Base-by-base conservation (phyloP, 2,888 invertebrate genomes). In the Hirtodrosophila confusa region DNA sequence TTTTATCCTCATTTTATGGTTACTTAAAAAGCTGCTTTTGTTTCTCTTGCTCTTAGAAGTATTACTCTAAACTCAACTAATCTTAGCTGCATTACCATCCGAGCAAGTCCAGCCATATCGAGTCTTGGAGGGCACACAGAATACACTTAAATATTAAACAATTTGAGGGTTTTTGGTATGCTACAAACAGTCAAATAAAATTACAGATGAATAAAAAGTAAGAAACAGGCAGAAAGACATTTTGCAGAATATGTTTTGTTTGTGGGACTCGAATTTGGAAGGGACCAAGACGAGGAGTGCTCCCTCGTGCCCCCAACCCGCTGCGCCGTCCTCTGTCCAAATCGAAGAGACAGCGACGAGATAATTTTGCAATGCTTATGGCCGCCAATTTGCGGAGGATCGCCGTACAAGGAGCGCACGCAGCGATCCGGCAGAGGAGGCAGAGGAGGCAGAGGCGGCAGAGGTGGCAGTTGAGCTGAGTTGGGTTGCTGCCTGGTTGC, bases 341-440 rank as follows among this genome's bases (percentile, higher is more conserved):
- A 63, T 67, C 69, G 80, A 70, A 65, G 66, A 75, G 86, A 83
- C 83, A 86, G 86, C 82, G 83, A 84, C 86, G 79, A 84, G 86
- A 84, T 86, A 84, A 84, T 84, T 84, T 84, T 79, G 85, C 86
- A 84, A 84, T 84, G 84, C 84, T 84, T 86, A 83, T 83, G 82
- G 82, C 82, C 86, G 80, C 82, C 82, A 83, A 83, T 83, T 83
- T 83, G 86, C 86, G 82, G 80, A 80, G 68, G 86, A 83, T 73
- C 76, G 58, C 78, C 82, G 65, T 78, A 83, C 77, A 83, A 80
- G 83, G 84, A 80, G 79, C 80, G 69, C 86, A 80, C 68, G 84
- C 80, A 75, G 47, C 67, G 45, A 65, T 54, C 40, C 47, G 44
- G 53, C 43, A 44, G 40, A 53, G 69, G 49, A 23, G 62, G 54